Conservation (phyloP, 2,888 invertebrate species). For the Luffia ferchaultella region DNA sequence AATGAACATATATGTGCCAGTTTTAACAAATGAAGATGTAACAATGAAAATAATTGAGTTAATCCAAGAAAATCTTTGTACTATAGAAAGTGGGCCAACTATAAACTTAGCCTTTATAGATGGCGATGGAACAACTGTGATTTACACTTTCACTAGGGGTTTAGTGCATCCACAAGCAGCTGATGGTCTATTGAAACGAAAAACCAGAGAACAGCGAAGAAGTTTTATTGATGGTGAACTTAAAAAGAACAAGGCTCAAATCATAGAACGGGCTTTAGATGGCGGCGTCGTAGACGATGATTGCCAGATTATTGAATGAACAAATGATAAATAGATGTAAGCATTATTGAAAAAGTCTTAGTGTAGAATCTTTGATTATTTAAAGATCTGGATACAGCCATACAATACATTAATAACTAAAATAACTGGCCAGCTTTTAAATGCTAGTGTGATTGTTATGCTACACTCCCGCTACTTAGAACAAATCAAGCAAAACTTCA, state of each 20-base stretch:
- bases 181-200: slow-evolving; percentile 26
- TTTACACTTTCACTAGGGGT: slow-evolving; percentile 51
- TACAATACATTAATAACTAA: no score
- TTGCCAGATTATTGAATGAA: slow-evolving; percentile 31
- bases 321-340: slow-evolving; percentile 1
- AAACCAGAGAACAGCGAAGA: slow-evolving; percentile 35
- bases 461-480: no score
- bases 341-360: no score
- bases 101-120: slow-evolving; percentile 52
- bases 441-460: no score
- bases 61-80: slow-evolving; percentile 52
- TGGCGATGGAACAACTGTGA: slow-evolving; percentile 47
- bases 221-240: slow-evolving; percentile 47
- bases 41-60: slow-evolving; percentile 37
- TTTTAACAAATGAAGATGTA: slow-evolving; percentile 34
- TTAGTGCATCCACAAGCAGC: slow-evolving; percentile 31
- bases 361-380: no score
- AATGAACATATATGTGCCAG: slow-evolving; percentile 51
- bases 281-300: slow-evolving; percentile 50
- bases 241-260: slow-evolving; percentile 32
- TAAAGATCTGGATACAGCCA: no score
- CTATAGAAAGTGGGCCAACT: slow-evolving; percentile 44
- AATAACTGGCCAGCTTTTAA: no score
- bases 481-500: no score
- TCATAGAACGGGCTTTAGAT: slow-evolving; percentile 43